Evolutionary conservation across 1,140 invertebrate species (phyloP), one percentile per base, ranked within the genome.

Genomic region (Aphelinus certus): DNA sequence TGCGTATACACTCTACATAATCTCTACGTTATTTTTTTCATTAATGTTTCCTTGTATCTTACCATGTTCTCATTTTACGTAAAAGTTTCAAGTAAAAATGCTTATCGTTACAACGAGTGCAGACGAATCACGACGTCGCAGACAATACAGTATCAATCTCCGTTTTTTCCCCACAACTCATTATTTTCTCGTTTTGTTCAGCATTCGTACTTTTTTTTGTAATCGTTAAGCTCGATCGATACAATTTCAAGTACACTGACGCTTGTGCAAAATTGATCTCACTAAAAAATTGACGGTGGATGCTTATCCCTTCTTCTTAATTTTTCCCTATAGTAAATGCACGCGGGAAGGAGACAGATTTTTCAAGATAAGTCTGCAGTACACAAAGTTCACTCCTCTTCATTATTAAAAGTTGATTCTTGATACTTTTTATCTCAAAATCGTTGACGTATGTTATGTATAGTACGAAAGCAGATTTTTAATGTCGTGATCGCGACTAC

Each of bases 81-180:
- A 83, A 83, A 81, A 83, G 81, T 81, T 72, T 77, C 81, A 85
- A 86, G 86, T 86, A 85, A 86, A 87, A 87, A 86, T 85, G 79
- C 79, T 82, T 83, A 84, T 81, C 77, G 77, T 85, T 86, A 83
- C 79, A 78, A 73, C 81, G 77, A 79, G 79, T 80, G 80, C 80
- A 82, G 83, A 81, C 76, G 71, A 85, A 83, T 79, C 81, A 84
- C 81, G 81, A 81, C 79, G 79, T 73, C 75, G 66, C 69, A 48
- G 53, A 48, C 26, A 26, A 7, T 63, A n/a, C 45, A 47, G 61
- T 70, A 71, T 55, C 5, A 43, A 46, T 61, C 47, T 60, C 48
- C 63, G n/a, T 76, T 73, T 69, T 65, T 63, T 73, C 65, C 69
- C 42, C 47, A 75, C 46, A 42, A 4, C 7, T 45, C 5, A 64